Conservation (phyloP, 2,113 vertebrate species). For the Myotis yumanensis region DNA sequence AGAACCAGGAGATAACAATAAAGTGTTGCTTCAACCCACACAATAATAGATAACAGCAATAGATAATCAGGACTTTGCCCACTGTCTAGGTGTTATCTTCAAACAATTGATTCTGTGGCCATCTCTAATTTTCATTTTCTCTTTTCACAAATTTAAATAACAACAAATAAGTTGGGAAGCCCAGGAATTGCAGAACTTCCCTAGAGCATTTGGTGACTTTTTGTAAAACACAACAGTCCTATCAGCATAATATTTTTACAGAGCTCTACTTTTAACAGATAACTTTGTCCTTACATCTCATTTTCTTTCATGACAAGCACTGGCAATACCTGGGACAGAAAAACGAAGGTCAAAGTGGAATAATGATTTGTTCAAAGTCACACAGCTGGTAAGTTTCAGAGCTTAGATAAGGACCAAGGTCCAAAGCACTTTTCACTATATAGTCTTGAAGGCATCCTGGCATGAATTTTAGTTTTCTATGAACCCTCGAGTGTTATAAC, state of each 20-base stretch:
- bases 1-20: neutral
- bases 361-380: slow-evolving; percentile 8
- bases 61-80: neutral
- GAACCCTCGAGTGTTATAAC: neutral
- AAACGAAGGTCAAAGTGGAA: slow-evolving; percentile 15
- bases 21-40: neutral
- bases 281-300: slow-evolving; percentile 22
- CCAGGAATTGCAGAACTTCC: neutral
- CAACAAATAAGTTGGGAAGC: neutral
- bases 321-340: slow-evolving; percentile 11
- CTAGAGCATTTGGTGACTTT: neutral
- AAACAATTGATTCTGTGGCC: neutral
- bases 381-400: slow-evolving; percentile 32
- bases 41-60: neutral
- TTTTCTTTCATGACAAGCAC: slow-evolving; percentile 40
- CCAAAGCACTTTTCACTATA: neutral
- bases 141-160: slow-evolving; percentile 17
- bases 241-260: slow-evolving; percentile 29
- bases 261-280: slow-evolving; percentile 23
- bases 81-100: neutral
- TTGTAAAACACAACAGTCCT: neutral
- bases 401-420: neutral
- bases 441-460: neutral
- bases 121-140: neutral
- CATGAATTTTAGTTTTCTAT: neutral